Evolutionary conservation across 2,888 invertebrate genomes (phyloP).

Genomic region (Rhopalosiphum nymphaeae): DNA sequence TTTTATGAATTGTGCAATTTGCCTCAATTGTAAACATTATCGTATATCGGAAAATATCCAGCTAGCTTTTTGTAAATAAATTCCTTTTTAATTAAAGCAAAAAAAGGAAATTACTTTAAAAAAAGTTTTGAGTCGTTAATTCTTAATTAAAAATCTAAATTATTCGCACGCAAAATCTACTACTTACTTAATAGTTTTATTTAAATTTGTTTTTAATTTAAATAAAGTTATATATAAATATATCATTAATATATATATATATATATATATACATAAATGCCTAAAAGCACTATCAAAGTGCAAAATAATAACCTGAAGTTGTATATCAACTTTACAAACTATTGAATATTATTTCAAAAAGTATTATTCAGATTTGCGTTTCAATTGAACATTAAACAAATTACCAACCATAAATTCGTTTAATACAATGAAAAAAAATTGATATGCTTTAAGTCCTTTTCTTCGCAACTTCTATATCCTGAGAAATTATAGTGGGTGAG

Average conservation of each 20-base stretch:
- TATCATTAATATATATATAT: too few relatives aligned
- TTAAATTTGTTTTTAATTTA: conserved; percentile 13
- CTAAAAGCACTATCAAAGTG: conserved; percentile 4
- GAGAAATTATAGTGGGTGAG: neutral
- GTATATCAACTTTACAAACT: neutral
- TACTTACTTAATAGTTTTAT: conserved; percentile 36
- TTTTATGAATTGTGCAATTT: neutral
- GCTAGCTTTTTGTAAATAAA: conserved; percentile 12
- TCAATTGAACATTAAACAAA: neutral
- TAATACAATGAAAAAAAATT: neutral
- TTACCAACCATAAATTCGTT: neutral
- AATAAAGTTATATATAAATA: neutral
- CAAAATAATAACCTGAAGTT: conserved; percentile 18
- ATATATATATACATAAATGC: neutral
- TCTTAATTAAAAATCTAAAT: conserved; percentile 39
- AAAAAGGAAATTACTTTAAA: conserved; percentile 12
- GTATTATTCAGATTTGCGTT: neutral
- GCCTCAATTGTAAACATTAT: neutral
- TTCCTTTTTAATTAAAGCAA: conserved; percentile 37
- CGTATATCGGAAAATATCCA: neutral
- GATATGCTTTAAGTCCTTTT: neutral
- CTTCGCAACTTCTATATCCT: neutral
- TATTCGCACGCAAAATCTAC: conserved; percentile 10
- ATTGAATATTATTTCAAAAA: conserved; percentile 7
- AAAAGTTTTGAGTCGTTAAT: conserved; percentile 33